Evolutionary conservation across 2,113 vertebrate genomes (phyloP).

Genomic region (Ibidorhyncha struthersii): DNA sequence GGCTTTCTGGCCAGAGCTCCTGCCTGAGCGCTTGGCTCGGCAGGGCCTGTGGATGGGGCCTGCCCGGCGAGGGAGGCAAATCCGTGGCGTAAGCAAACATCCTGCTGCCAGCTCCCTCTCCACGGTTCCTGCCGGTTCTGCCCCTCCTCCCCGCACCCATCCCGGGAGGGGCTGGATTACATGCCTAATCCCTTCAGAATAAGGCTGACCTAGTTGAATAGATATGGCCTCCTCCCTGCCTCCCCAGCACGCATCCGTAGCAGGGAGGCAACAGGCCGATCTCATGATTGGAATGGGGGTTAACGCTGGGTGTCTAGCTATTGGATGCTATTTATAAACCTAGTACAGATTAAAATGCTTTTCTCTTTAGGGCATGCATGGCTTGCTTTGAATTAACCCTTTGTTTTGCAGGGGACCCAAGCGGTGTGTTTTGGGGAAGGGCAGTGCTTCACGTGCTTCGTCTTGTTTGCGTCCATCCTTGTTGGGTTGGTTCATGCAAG

Average conservation of each 20-base stretch:
- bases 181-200: conserved; percentile 71
- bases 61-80: not conserved
- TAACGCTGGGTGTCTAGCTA: not conserved
- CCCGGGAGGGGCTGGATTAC: conserved; percentile 67
- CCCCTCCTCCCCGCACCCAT: not conserved
- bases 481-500: not conserved
- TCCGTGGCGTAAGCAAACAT: not conserved
- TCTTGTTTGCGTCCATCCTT: not conserved
- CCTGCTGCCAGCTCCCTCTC: conserved; percentile 29
- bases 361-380: conserved; percentile 60
- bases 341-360: conserved; percentile 65
- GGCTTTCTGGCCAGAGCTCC: not conserved
- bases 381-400: conserved; percentile 53
- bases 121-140: not conserved
- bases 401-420: not conserved
- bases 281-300: conserved; percentile 41
- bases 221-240: conserved; percentile 8
- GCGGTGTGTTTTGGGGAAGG: not conserved
- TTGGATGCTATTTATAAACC: conserved; percentile 65
- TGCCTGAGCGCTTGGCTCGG: not conserved
- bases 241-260: not conserved
- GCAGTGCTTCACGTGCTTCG: not conserved
- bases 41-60: not conserved
- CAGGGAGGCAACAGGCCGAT: not conserved
- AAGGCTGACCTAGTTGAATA: conserved; percentile 75